Evolutionary conservation across 2,888 invertebrate genomes (phyloP).

Genomic region (Uropetala carovei): DNA sequence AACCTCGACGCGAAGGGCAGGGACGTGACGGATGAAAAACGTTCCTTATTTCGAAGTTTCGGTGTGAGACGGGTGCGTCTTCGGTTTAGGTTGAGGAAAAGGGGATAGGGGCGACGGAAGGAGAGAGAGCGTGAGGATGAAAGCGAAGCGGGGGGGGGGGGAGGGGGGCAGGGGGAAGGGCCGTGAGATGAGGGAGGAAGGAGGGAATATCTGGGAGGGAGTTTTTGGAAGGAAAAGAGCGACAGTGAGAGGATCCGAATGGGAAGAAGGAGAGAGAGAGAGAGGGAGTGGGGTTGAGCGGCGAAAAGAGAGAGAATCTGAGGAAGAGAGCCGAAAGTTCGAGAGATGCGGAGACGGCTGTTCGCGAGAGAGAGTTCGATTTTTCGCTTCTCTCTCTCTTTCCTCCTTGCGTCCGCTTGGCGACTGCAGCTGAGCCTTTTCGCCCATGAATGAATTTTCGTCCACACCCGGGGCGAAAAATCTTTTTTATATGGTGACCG

Average conservation of each 20-base stretch:
- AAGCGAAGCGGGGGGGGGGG: neutral
- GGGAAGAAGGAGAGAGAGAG: neutral
- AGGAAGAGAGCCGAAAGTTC: neutral
- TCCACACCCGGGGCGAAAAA: conserved; percentile 16
- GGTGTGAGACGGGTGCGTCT: conserved; percentile 52
- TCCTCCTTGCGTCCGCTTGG: conserved; percentile 11
- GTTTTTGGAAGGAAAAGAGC: too few species aligned
- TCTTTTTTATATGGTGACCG: conserved; percentile 1
- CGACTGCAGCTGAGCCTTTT: conserved; percentile 23
- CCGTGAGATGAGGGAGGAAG: conserved; percentile 4
- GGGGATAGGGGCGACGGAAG: neutral
- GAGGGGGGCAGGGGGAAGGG: neutral
- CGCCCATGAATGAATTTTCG: conserved; percentile 52
- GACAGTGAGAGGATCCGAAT: neutral
- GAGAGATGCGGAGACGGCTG: conserved; percentile 32
- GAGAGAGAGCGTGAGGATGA: neutral
- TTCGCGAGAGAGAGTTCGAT: conserved; percentile 44
- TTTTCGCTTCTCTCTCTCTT: conserved; percentile 1
- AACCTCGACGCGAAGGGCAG: conserved; percentile 61
- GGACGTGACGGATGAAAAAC: conserved; percentile 64
- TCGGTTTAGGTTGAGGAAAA: conserved; percentile 41
- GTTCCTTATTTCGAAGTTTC: conserved; percentile 59
- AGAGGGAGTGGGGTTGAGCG: neutral
- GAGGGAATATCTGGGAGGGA: neutral
- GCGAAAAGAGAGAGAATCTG: neutral